Percentiles rank a stretch among this genome's conserved stretches.
Conservation (phyloP, 2,888 invertebrate species). For the Hirtodrosophila duncani region DNA sequence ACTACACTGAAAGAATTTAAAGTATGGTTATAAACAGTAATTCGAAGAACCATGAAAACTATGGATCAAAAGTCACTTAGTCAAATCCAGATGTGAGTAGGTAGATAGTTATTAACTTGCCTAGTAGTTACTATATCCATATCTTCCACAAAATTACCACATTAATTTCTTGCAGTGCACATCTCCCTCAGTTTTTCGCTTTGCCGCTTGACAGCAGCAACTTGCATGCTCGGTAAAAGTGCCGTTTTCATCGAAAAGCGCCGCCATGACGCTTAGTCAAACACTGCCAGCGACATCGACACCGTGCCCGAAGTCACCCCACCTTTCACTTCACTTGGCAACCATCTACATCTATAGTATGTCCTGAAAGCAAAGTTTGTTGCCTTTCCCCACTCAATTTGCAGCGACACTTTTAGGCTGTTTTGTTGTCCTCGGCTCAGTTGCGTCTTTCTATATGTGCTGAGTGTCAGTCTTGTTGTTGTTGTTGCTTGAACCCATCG, state of each 20-base stretch:
- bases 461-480: constrained; percentile 13
- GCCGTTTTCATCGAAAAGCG: constrained; percentile 32
- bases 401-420: constrained; percentile 49
- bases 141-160: too few relatives aligned
- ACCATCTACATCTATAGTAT: neutral
- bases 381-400: constrained; percentile 58
- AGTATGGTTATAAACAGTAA: too few relatives aligned
- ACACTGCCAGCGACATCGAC: constrained; percentile 64
- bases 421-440: constrained; percentile 22
- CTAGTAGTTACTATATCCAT: too few relatives aligned
- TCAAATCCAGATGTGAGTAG: too few relatives aligned
- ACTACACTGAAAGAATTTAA: too few relatives aligned
- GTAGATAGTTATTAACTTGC: too few relatives aligned
- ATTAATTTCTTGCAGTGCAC: too few relatives aligned
- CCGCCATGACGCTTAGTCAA: constrained; percentile 52
- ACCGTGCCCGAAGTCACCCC: constrained; percentile 26
- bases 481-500: constrained; percentile 6
- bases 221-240: constrained; percentile 25
- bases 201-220: neutral
- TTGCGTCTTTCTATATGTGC: neutral
- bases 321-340: too few relatives aligned
- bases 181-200: neutral
- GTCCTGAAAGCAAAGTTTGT: constrained; percentile 64
- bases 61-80: too few relatives aligned
- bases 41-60: too few relatives aligned